Evolutionary conservation across 1,140 invertebrate genomes (phyloP).

Genomic region (Zaprionus ornatus): DNA sequence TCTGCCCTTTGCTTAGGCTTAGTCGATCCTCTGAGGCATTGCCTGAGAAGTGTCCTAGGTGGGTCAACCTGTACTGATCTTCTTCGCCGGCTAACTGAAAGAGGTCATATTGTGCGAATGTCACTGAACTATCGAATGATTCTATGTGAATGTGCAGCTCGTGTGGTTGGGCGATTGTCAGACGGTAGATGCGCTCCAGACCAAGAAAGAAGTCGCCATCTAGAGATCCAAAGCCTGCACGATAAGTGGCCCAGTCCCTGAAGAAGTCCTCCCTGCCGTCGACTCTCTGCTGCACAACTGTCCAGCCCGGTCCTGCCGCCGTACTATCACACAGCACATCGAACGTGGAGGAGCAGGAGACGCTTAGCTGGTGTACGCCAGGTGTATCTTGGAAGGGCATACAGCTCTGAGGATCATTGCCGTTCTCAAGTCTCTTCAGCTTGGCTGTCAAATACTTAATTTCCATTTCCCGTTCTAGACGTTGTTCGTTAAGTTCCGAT

Average conservation of each 20-base stretch:
- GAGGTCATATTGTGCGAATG: not conserved
- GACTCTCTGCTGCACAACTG: conserved; percentile 7
- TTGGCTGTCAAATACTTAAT: not conserved
- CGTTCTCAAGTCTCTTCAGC: not conserved
- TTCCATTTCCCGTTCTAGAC: not conserved
- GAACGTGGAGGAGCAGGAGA: not conserved
- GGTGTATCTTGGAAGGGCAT: not conserved
- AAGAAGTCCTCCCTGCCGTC: conserved; percentile 8
- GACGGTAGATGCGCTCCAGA: conserved; percentile 7
- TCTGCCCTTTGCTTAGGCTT: not conserved
- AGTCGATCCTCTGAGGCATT: not conserved
- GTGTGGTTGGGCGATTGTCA: not conserved
- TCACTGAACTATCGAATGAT: not conserved
- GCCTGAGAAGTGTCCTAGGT: not conserved
- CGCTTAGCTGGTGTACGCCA: not conserved
- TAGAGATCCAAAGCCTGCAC: not conserved
- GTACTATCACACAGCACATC: not conserved
- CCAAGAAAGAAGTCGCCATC: conserved; percentile 9
- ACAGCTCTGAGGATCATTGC: not conserved
- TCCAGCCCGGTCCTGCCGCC: conserved; percentile 2
- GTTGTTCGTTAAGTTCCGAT: not conserved
- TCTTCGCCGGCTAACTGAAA: not conserved
- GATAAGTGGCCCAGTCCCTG: not conserved
- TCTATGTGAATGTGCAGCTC: conserved; percentile 1
- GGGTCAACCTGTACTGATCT: not conserved